Evolutionary conservation across 2,113 vertebrate genomes (phyloP).

Genomic region (Neolamprologus ventralis): DNA sequence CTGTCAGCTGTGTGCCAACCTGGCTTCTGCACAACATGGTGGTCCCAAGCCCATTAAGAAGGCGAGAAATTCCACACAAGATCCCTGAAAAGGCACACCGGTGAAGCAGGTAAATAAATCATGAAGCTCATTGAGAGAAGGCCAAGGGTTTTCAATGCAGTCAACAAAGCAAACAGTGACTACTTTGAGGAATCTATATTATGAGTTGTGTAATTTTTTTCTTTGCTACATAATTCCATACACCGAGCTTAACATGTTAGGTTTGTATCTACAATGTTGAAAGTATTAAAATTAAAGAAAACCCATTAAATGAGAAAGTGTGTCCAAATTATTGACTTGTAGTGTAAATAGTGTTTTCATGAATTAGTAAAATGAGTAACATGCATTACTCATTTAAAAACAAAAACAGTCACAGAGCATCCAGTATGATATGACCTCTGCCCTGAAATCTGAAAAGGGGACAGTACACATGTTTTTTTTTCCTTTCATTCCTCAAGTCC

Average conservation of each 20-base stretch:
- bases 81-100: fast-evolving
- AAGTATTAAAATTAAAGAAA: fast-evolving
- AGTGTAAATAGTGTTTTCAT: not conserved
- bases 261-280: not conserved
- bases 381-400: fast-evolving
- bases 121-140: not conserved
- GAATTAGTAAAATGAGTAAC: not conserved
- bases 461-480: not conserved
- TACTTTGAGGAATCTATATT: not conserved
- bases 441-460: not conserved
- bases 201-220: fast-evolving
- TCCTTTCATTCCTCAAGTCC: not conserved
- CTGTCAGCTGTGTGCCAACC: too few relatives aligned
- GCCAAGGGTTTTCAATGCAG: fast-evolving
- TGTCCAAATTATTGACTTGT: not conserved
- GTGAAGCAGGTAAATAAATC: not conserved
- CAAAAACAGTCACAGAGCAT: fast-evolving
- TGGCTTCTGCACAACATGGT: too few relatives aligned
- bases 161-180: fast-evolving
- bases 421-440: not conserved
- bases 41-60: not conserved
- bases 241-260: fast-evolving
- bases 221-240: not conserved
- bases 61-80: not conserved
- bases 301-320: fast-evolving